These are phyloP conservation scores for Copidosoma floridanum DNA, from an alignment of 1,140 invertebrate genomes.

Conservation along the genomic window DNA sequence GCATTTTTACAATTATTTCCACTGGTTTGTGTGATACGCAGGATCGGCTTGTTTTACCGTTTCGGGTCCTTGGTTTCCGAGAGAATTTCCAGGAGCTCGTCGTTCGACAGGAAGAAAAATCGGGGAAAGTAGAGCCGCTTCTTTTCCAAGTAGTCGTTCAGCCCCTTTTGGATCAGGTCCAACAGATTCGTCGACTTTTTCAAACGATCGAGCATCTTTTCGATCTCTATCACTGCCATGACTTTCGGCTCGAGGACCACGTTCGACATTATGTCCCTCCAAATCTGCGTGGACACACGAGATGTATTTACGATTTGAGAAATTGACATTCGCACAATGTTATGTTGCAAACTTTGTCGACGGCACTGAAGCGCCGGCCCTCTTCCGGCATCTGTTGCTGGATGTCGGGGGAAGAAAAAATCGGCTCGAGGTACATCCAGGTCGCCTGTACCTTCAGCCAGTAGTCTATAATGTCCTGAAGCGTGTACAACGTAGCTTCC, in stretches of 20 bases:
- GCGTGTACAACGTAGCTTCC: slow-evolving; percentile 73
- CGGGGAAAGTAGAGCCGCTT: slow-evolving; percentile 91
- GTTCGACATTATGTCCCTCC: slow-evolving; percentile 92
- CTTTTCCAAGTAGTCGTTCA: slow-evolving; percentile 95
- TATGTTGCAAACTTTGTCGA: slow-evolving; percentile 82
- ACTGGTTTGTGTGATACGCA: too few relatives aligned
- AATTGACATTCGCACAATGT: not conserved
- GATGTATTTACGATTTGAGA: not conserved
- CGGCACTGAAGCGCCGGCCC: slow-evolving; percentile 84
- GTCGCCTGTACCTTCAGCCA: slow-evolving; percentile 95
- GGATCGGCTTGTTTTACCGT: slow-evolving; percentile 57
- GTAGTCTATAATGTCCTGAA: slow-evolving; percentile 92
- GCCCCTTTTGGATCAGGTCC: slow-evolving; percentile 86
- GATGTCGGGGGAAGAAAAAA: slow-evolving; percentile 97
- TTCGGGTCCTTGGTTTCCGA: slow-evolving; percentile 97
- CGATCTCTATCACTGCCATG: slow-evolving; percentile 82
- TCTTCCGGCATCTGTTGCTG: slow-evolving; percentile 93
- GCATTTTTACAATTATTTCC: not conserved
- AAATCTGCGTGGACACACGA: slow-evolving; percentile 67
- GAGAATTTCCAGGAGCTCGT: slow-evolving; percentile 92
- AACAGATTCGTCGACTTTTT: slow-evolving; percentile 85
- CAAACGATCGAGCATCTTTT: slow-evolving; percentile 89
- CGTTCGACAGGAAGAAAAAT: slow-evolving; percentile 97
- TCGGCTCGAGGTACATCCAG: slow-evolving; percentile 97
- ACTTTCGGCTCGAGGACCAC: slow-evolving; percentile 77